Base-by-base conservation (phyloP, 2,113 vertebrate genomes). In the Chloropsis hardwickii region DNA sequence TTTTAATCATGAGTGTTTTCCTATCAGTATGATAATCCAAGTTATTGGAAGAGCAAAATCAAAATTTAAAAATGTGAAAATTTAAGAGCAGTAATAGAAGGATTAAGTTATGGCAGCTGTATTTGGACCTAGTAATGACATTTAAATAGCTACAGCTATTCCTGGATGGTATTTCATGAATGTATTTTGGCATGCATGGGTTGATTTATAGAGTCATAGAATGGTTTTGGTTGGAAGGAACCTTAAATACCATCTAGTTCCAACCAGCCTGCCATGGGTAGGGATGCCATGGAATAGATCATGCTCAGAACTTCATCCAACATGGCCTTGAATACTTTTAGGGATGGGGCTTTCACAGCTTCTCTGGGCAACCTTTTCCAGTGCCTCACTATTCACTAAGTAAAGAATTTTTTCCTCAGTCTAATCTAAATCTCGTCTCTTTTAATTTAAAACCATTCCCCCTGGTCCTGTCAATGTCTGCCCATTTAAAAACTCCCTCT, bases 111-210 rank as follows among this genome's bases (percentile, higher is more conserved):
- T 31, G 6, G 3, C 7, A 80, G 58, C 11, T 57, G 2, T 57
- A 37, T 42, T 71, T 47, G 14, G 17, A 77, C 40, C 6, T 22
- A 53, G 22, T 29, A 3, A 6, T 56, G 22, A 31, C 24, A 89
- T 37, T 88, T 94, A 12, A 72, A 13, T 47, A 77, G 4, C 3
- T 89, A 27, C 44, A 65, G 11, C 4, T 92, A 27, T 81, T 93
- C 5, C 37, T 21, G 19, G 16, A 13, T 28, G 33, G 3, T 24
- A 45, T 86, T 81, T 74, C 21, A 78, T 58, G 4, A 58, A 53
- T 4, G 2, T 1, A 31, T 83, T 76, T 76, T 53, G 39, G 70
- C 10, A 35, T 10, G 15, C 5, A 8, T 3, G 0, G 2, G 3
- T 37, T 60, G 20, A 53, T 77, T 44, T 14, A 23, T 5, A 31